phyloP scores from a whole-genome alignment of 2,113 vertebrate species.

The Calidris pugnax region DNA sequence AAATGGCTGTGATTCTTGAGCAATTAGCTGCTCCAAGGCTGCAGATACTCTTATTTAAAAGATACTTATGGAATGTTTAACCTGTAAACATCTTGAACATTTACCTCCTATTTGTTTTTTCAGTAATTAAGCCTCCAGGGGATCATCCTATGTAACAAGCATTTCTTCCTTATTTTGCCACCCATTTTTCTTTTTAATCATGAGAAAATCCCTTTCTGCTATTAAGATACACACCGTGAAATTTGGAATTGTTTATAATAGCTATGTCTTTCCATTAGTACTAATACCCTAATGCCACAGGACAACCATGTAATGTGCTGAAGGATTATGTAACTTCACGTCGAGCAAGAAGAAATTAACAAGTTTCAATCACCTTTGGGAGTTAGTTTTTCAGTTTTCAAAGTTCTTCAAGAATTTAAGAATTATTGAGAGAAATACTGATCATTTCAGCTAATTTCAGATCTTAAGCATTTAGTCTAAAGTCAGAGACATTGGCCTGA shows the following conservation, averaged over 20 bases:
- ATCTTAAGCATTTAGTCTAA: neutral
- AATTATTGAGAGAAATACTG: neutral
- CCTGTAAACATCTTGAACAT: conserved; percentile 67
- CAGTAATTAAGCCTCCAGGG: conserved; percentile 60
- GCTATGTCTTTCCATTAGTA: conserved; percentile 45
- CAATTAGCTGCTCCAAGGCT: conserved; percentile 68
- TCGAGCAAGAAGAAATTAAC: conserved; percentile 54
- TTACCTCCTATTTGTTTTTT: conserved; percentile 68
- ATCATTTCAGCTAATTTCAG: neutral
- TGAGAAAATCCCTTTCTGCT: conserved; percentile 66
- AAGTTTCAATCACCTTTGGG: conserved; percentile 37
- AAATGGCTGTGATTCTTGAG: conserved; percentile 53
- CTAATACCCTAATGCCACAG: conserved; percentile 62
- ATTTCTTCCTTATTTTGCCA: conserved; percentile 46
- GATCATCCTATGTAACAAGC: conserved; percentile 51
- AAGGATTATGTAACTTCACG: conserved; percentile 65
- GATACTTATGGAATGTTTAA: conserved; percentile 69
- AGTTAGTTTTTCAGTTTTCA: neutral
- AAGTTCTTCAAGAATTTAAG: conserved; percentile 18
- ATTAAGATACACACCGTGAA: conserved; percentile 69
- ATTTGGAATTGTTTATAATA: conserved; percentile 61
- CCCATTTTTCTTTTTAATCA: conserved; percentile 71
- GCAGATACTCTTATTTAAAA: conserved; percentile 51
- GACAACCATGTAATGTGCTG: neutral
- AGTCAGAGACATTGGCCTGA: neutral